phyloP scores from a whole-genome alignment of 2,113 vertebrate genomes.

The Urocitellus parryii region DNA sequence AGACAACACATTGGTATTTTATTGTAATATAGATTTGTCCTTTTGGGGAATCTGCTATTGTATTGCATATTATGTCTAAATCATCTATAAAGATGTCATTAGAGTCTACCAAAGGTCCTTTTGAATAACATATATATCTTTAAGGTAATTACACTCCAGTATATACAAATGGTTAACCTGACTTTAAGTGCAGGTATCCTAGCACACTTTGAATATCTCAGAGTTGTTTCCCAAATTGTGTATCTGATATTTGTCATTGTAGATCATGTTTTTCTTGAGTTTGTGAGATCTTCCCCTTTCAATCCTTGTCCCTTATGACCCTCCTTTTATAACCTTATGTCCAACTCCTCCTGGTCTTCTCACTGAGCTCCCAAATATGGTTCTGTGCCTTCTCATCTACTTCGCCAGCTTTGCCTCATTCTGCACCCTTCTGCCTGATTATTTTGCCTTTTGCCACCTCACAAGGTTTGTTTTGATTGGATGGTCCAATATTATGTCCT shows the following conservation, averaged over 20 bases:
- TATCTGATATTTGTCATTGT: not conserved
- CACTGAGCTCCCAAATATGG: not conserved
- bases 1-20: constrained; percentile 12
- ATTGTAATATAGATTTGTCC: not conserved
- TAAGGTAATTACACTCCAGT: not conserved
- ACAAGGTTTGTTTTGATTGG: fast-evolving
- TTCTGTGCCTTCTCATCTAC: not conserved
- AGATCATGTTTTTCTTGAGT: not conserved
- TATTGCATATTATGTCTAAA: not conserved
- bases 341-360: not conserved
- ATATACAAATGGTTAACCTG: not conserved
- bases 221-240: not conserved
- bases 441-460: not conserved
- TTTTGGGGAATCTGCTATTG: not conserved
- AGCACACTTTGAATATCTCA: not conserved
- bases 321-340: not conserved
- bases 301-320: not conserved
- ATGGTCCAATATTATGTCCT: not conserved
- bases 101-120: not conserved
- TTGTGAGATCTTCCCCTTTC: not conserved
- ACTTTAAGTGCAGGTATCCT: not conserved
- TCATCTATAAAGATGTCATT: not conserved
- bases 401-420: not conserved
- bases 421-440: not conserved
- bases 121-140: not conserved